phyloP scores from a whole-genome alignment of 2,888 invertebrate genomes.

The Thelaira solivaga region DNA sequence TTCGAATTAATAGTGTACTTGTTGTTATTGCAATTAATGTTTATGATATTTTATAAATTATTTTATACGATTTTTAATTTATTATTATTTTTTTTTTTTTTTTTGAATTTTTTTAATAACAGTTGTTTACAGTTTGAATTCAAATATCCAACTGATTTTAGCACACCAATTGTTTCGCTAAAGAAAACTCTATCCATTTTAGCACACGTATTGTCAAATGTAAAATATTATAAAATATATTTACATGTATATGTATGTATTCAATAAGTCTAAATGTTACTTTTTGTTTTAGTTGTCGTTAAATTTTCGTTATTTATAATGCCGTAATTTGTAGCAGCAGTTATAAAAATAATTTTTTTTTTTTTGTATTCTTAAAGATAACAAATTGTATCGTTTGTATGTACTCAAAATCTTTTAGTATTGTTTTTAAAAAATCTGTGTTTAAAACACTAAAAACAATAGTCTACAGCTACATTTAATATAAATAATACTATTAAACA shows the following conservation, averaged over 20 bases:
- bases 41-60: neutral
- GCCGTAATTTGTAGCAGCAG: constrained; percentile 22
- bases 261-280: neutral
- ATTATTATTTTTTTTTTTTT: neutral
- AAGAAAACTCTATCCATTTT: constrained; percentile 43
- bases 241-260: constrained; percentile 2
- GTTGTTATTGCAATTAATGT: neutral
- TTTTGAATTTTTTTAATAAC: constrained; percentile 1
- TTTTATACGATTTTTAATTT: neutral
- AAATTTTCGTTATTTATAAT: constrained; percentile 7
- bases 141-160: constrained; percentile 61
- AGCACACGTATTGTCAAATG: constrained; percentile 28
- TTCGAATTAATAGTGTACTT: neutral
- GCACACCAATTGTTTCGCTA: constrained; percentile 39
- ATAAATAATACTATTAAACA: neutral
- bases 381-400: neutral
- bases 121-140: constrained; percentile 62
- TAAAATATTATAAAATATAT: no score
- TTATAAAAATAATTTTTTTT: constrained; percentile 22
- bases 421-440: neutral
- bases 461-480: no score
- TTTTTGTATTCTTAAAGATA: constrained; percentile 29
- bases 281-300: constrained; percentile 8
- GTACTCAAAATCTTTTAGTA: neutral
- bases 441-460: neutral